Evolutionary conservation across 2,113 vertebrate genomes (phyloP).

Genomic region (Machaerirhynchus nigripectus): DNA sequence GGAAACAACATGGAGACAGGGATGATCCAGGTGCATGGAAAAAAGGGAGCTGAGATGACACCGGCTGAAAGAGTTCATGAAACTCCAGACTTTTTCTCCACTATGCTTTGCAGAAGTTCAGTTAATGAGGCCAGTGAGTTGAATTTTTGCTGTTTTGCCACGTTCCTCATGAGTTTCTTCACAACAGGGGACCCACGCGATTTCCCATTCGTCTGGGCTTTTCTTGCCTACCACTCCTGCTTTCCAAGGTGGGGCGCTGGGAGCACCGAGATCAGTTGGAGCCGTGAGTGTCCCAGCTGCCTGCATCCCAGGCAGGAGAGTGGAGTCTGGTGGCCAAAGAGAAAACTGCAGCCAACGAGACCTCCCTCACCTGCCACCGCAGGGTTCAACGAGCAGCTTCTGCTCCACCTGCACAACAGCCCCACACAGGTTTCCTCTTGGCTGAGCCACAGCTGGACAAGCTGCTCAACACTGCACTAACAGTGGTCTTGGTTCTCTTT

Average conservation of each 20-base stretch:
- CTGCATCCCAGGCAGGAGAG: neutral
- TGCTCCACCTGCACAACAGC: neutral
- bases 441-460: neutral
- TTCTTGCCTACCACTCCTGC: neutral
- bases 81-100: neutral
- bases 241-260: neutral
- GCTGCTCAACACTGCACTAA: neutral
- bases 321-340: constrained; percentile 37
- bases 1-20: neutral
- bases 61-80: neutral
- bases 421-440: neutral
- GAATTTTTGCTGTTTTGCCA: neutral
- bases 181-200: neutral
- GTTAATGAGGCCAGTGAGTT: neutral
- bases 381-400: neutral
- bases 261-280: fast-evolving
- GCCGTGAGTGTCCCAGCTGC: neutral
- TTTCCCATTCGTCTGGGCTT: neutral
- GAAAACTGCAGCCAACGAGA: neutral
- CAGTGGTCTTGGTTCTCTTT: neutral
- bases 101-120: neutral
- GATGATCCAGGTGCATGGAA: neutral
- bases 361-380: neutral
- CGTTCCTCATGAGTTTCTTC: neutral
- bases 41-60: neutral